Base-by-base conservation (phyloP, 2,888 invertebrate species). In the Isotomurus palustris region DNA sequence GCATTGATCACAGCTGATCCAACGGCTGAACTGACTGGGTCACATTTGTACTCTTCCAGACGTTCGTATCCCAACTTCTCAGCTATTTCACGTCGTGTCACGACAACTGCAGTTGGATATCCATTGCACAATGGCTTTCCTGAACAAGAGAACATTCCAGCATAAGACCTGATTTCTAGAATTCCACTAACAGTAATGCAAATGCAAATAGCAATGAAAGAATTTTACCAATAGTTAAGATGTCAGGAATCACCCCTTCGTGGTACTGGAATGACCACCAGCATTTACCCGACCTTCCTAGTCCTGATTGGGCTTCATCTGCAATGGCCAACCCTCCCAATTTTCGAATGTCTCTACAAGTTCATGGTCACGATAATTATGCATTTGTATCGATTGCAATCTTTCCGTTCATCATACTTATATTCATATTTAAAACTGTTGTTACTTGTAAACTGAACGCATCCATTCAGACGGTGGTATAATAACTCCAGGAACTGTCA, bases 261-360 rank as follows among this genome's bases (percentile, higher is more conserved):
- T 80, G 79, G 10, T 73, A 69, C 66, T 74, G 74, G 72, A 82
- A 83, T 27, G 80, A 80, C 82, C 82, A 83, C 72, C 77, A 81
- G 66, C 80, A 76, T 6, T 75, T 75, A 10, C 82, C 82, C 29
- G 77, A 75, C 60, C 82, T 72, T 0, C 81, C 82, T 71, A 82
- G 78, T 2, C 82, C 82, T 36, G 80, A 80, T 70, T 81, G 81
- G 2, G 80, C 79, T 72, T 82, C 82, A 73, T 83, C 82, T 24
- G 79, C 74, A 60, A 83, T 79, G 55, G 79, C 78, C n/a, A 83
- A 65, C 12, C 82, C 82, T 49, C 82, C 82, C 36, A 72, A 63
- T 3, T 75, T 73, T 40, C 76, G 75, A 19, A 82, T 75, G 29
- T 75, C 61, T 78, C 82, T 78, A 58, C 28, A 64, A 65, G 40